phyloP scores from a whole-genome alignment of 2,797 vertebrate genomes.

The Borostomias antarcticus region DNA sequence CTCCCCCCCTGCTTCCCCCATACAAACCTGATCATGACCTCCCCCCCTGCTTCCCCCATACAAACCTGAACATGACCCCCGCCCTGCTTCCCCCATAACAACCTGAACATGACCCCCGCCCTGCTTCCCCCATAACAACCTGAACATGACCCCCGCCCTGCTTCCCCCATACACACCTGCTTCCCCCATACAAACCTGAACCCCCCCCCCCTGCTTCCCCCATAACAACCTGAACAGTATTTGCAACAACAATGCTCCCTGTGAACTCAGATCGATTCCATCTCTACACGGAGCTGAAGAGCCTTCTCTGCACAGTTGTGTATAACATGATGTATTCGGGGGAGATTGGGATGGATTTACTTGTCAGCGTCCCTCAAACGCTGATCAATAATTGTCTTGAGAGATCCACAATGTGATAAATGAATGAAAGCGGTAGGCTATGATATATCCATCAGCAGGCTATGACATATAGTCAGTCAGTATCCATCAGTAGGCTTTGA shows the following conservation, averaged over 20 bases:
- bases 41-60: background rate
- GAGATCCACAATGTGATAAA: background rate
- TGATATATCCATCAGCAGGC: background rate
- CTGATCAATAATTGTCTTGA: background rate
- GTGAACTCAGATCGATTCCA: background rate
- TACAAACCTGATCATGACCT: background rate
- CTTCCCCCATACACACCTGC: too few species aligned
- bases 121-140: background rate
- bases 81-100: background rate
- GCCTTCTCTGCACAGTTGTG: background rate
- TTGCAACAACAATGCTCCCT: background rate
- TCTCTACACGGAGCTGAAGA: background rate
- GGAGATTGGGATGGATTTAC: background rate
- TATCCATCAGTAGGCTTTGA: too few species aligned
- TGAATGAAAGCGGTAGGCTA: background rate
- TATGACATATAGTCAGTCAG: too few species aligned
- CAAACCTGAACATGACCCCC: background rate
- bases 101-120: background rate
- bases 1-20: background rate
- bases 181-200: background rate
- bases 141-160: background rate
- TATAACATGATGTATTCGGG: background rate
- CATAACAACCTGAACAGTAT: background rate
- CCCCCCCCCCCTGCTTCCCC: background rate
- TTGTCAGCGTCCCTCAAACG: background rate